Evolutionary conservation across 2,888 invertebrate genomes (phyloP).

Genomic region (Hemicrepidius hirtus): DNA sequence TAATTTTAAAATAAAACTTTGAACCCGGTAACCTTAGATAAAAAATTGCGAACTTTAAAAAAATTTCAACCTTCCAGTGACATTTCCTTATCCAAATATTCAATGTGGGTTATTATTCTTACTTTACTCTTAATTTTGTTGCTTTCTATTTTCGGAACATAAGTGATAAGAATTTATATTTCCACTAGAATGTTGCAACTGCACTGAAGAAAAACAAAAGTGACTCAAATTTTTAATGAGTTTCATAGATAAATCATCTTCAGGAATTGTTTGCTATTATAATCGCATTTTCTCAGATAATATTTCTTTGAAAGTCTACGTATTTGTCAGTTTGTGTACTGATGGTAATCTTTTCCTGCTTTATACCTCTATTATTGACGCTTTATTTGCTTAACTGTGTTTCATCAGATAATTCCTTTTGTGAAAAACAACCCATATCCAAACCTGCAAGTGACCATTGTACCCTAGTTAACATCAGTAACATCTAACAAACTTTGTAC

Average conservation of each 20-base stretch:
- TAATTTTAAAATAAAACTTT: neutral
- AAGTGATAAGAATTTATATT: no score
- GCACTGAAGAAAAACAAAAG: neutral
- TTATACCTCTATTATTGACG: constrained; percentile 34
- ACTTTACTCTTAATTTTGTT: neutral
- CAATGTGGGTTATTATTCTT: neutral
- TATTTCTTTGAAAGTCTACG: neutral
- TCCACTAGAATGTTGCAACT: neutral
- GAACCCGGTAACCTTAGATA: constrained; percentile 11
- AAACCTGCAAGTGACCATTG: neutral
- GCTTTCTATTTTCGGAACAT: neutral
- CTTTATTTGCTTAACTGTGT: constrained; percentile 34
- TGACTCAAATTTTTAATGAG: neutral
- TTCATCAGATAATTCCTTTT: constrained; percentile 37
- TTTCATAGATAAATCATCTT: neutral
- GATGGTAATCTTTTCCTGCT: constrained; percentile 34
- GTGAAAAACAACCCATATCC: constrained; percentile 8
- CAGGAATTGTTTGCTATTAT: neutral
- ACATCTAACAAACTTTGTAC: no score
- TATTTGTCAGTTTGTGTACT: constrained; percentile 37
- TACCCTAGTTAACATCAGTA: neutral
- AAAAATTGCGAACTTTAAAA: neutral
- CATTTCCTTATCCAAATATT: constrained; percentile 21
- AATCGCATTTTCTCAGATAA: neutral
- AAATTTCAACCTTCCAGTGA: constrained; percentile 24